Percentiles rank a stretch among this genome's conserved stretches.
Conservation (phyloP, 2,888 invertebrate species). For the Netelia melanura region DNA sequence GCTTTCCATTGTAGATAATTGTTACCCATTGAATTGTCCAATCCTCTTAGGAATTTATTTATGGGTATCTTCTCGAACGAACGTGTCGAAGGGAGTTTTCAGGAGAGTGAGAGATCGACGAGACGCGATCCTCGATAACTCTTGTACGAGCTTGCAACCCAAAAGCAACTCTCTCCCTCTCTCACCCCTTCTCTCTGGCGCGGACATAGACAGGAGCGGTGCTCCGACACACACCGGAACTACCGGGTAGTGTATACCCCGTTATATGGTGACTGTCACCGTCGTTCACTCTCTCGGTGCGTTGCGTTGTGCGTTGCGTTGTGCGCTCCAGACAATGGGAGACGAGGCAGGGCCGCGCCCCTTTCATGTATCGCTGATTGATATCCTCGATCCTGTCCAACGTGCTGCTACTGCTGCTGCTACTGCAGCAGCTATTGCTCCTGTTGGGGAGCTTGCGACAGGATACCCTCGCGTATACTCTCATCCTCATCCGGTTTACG, state of each 20-base stretch:
- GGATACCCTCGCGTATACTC: conserved; percentile 55
- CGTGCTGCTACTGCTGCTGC: conserved; percentile 50
- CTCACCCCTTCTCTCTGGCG: conserved; percentile 11
- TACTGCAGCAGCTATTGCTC: conserved; percentile 43
- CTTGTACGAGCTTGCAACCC: conserved; percentile 21
- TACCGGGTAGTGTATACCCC: conserved; percentile 49
- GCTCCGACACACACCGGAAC: conserved; percentile 74
- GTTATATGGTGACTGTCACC: conserved; percentile 60
- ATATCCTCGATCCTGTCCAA: conserved; percentile 78
- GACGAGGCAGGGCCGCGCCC: conserved; percentile 79
- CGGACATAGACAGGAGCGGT: conserved; percentile 41
- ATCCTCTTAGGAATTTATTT: conserved; percentile 11
- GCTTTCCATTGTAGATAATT: not conserved
- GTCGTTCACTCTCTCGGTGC: conserved; percentile 67
- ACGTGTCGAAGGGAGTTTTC: conserved; percentile 22
- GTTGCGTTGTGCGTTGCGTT: conserved; percentile 49
- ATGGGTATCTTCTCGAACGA: not conserved
- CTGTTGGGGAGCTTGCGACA: conserved; percentile 66
- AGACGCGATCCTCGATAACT: conserved; percentile 52
- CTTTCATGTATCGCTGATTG: conserved; percentile 81
- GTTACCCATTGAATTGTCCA: not conserved
- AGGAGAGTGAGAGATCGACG: conserved; percentile 24
- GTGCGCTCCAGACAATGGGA: conserved; percentile 78
- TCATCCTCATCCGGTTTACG: conserved; percentile 71
- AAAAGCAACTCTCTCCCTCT: conserved; percentile 47